Percentiles rank a stretch among this genome's conserved stretches.
Conservation (phyloP, 2,888 invertebrate genomes). For the Cloeon dipterum region DNA sequence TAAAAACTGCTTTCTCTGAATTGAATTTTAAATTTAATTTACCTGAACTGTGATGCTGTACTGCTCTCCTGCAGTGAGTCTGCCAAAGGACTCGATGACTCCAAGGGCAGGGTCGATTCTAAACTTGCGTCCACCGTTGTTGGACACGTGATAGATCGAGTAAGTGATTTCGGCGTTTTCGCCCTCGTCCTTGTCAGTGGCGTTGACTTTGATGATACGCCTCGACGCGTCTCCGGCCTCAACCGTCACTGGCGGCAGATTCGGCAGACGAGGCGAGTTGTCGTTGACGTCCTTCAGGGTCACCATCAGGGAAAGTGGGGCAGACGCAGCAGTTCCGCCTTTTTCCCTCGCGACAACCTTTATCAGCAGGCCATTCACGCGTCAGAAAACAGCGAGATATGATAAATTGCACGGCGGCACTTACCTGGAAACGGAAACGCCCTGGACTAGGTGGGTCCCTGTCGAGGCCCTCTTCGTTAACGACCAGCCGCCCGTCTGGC, state of each 20-base stretch:
- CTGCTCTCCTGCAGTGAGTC: conserved; percentile 64
- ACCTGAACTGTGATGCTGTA: conserved; percentile 70
- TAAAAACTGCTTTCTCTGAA: background rate
- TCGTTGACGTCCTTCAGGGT: conserved; percentile 63
- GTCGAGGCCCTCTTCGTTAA: conserved; percentile 63
- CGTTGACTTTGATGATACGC: conserved; percentile 48
- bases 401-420: too few species aligned
- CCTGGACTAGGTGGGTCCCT: conserved; percentile 69
- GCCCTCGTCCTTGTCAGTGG: conserved; percentile 66
- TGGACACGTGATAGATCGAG: conserved; percentile 74
- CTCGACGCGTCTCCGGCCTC: conserved; percentile 52
- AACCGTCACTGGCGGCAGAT: conserved; percentile 55
- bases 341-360: conserved; percentile 65
- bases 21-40: conserved; percentile 4
- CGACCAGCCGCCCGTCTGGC: conserved; percentile 43
- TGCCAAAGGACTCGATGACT: conserved; percentile 48
- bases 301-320: conserved; percentile 57
- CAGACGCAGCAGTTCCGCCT: conserved; percentile 53
- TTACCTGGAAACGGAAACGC: conserved; percentile 59
- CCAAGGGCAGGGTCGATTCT: conserved; percentile 59
- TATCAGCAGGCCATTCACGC: conserved; percentile 6
- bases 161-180: conserved; percentile 62
- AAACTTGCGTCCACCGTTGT: conserved; percentile 71
- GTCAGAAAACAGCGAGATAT: too few species aligned
- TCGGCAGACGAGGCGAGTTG: conserved; percentile 59